Conservation (phyloP, 2,888 invertebrate species). For the Heliconius cydno region DNA sequence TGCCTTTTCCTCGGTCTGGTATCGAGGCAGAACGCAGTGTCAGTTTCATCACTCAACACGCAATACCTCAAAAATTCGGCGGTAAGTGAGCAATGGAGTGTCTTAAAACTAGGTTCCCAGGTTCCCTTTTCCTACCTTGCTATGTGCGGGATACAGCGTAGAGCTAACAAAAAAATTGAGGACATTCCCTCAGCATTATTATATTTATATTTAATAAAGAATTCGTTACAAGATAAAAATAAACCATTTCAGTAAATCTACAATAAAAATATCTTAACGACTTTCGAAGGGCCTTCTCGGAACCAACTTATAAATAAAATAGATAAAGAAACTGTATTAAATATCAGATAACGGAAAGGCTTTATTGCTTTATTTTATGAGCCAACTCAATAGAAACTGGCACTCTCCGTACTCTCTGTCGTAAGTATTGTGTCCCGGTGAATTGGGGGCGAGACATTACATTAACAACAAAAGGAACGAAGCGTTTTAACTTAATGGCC, state of each 20-base stretch:
- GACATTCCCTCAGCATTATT: background rate
- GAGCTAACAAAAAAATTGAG: background rate
- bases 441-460: conserved; percentile 50
- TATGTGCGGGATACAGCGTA: too few relatives aligned
- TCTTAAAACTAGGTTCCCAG: too few relatives aligned
- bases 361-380: conserved; percentile 24
- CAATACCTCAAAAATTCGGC: too few relatives aligned
- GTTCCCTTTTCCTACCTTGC: too few relatives aligned
- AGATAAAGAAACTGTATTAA: conserved; percentile 19
- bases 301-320: conserved; percentile 15
- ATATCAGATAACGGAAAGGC: conserved; percentile 6
- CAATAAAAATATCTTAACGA: conserved; percentile 16
- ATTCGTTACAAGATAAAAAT: background rate
- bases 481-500: conserved; percentile 52
- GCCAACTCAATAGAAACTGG: conserved; percentile 24
- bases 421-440: conserved; percentile 34
- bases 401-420: conserved; percentile 24
- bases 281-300: conserved; percentile 7
- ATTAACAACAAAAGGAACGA: conserved; percentile 53
- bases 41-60: too few relatives aligned
- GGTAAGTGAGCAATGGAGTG: too few relatives aligned
- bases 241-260: background rate
- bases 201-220: background rate
- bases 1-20: too few relatives aligned
- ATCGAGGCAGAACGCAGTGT: too few relatives aligned